These are phyloP conservation scores for Chaetogeoica ovagalla DNA, from an alignment of 2,888 invertebrate genomes.

Conservation along the genomic window DNA sequence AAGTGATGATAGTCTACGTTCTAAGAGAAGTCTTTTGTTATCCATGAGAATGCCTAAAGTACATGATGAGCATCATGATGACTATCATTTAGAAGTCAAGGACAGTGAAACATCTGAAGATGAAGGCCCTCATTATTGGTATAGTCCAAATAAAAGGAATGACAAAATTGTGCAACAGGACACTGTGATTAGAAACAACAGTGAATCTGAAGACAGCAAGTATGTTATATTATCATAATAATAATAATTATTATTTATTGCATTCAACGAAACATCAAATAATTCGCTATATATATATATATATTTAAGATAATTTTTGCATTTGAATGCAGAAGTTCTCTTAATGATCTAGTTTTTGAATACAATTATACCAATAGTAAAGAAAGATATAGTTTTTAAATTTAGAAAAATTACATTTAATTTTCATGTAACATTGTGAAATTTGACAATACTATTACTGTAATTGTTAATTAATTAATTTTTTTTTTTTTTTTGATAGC, in stretches of 20 bases:
- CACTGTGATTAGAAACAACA: conserved; percentile 31
- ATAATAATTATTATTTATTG: background rate
- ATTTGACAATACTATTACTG: no score
- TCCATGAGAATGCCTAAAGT: conserved; percentile 52
- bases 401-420: no score
- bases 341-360: background rate
- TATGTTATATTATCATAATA: conserved; percentile 4
- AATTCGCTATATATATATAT: background rate
- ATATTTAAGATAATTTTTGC: no score
- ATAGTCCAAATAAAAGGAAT: conserved; percentile 47
- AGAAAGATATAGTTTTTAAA: no score
- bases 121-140: conserved; percentile 48
- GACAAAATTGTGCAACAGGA: conserved; percentile 48
- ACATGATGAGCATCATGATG: conserved; percentile 46
- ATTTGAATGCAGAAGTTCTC: no score
- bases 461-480: no score
- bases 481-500: no score
- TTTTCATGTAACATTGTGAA: no score
- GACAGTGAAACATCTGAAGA: conserved; percentile 49
- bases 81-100: conserved; percentile 41
- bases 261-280: background rate
- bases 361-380: no score
- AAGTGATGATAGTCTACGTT: conserved; percentile 50
- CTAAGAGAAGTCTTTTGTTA: conserved; percentile 44
- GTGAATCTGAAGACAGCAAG: conserved; percentile 42